Conservation (phyloP, 2,113 vertebrate species). For the Hirundichthys speculiger region DNA sequence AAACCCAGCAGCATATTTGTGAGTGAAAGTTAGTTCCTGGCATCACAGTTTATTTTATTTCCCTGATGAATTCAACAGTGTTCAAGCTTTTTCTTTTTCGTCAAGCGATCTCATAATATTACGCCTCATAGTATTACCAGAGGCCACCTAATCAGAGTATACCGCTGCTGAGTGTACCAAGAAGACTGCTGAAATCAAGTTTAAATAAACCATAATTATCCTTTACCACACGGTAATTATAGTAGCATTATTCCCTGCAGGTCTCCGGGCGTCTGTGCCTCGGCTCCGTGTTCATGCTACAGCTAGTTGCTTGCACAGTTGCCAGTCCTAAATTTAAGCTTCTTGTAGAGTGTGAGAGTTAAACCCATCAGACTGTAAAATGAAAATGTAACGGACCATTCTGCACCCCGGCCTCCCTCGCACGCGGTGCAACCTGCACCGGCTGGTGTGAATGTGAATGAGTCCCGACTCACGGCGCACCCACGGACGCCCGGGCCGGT, state of each 20-base stretch:
- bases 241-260: constrained; percentile 10
- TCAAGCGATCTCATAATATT: no score
- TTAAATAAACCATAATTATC: constrained; percentile 1
- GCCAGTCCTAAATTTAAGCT: constrained; percentile 20
- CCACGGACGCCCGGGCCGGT: neutral
- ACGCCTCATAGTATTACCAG: no score
- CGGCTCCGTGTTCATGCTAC: constrained; percentile 7
- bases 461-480: neutral
- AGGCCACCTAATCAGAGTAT: neutral
- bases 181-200: no score
- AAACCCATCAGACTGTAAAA: constrained; percentile 47
- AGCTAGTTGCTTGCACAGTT: constrained; percentile 1
- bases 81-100: no score
- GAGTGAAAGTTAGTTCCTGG: no score
- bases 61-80: no score
- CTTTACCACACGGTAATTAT: neutral
- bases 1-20: no score
- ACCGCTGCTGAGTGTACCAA: no score
- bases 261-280: constrained; percentile 11
- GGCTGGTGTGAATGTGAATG: neutral
- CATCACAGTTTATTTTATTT: no score
- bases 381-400: constrained; percentile 39
- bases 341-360: constrained; percentile 21
- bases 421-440: constrained; percentile 10
- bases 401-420: neutral